These are phyloP conservation scores for Drosophila nebulosa DNA, from an alignment of 1,140 invertebrate genomes.

Conservation along the genomic window DNA sequence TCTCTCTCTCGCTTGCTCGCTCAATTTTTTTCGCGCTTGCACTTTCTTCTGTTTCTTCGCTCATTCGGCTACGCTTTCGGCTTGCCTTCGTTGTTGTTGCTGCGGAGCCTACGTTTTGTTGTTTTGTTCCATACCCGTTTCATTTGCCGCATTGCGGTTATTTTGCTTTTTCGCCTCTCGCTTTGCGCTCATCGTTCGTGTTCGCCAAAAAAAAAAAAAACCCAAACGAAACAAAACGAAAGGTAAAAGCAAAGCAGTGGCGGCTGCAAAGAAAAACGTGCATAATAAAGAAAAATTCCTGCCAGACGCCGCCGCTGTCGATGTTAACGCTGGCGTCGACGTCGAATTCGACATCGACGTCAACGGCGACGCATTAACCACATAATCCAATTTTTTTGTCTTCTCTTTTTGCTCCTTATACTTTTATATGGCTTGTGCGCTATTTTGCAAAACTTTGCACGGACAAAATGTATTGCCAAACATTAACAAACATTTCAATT, in stretches of 20 bases:
- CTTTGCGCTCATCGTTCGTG: conserved; percentile 42
- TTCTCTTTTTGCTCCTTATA: conserved; percentile 26
- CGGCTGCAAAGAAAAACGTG: conserved; percentile 41
- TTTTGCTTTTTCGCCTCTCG: conserved; percentile 73
- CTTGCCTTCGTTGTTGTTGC: too few relatives aligned
- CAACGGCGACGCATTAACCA: conserved; percentile 48
- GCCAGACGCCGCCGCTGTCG: conserved; percentile 48
- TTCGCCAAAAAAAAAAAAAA: conserved; percentile 64
- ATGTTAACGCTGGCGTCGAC: conserved; percentile 16
- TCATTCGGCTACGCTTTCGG: too few relatives aligned
- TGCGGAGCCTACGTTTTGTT: too few relatives aligned
- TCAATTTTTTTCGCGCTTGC: too few relatives aligned
- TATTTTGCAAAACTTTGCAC: too few relatives aligned
- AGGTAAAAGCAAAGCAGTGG: not conserved
- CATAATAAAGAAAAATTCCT: conserved; percentile 57
- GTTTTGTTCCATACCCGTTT: conserved; percentile 79
- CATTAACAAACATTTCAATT: too few relatives aligned
- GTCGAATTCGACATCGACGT: too few relatives aligned
- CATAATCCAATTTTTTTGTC: conserved; percentile 66
- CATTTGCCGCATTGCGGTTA: conserved; percentile 81
- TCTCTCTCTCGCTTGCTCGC: conserved; percentile 19
- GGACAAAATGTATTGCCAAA: too few relatives aligned
- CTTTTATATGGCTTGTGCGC: conserved; percentile 52
- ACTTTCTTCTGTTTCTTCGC: too few relatives aligned
- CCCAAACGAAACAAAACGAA: conserved; percentile 13